phyloP scores from a whole-genome alignment of 2,797 vertebrate species.

The Myotis findleyi region DNA sequence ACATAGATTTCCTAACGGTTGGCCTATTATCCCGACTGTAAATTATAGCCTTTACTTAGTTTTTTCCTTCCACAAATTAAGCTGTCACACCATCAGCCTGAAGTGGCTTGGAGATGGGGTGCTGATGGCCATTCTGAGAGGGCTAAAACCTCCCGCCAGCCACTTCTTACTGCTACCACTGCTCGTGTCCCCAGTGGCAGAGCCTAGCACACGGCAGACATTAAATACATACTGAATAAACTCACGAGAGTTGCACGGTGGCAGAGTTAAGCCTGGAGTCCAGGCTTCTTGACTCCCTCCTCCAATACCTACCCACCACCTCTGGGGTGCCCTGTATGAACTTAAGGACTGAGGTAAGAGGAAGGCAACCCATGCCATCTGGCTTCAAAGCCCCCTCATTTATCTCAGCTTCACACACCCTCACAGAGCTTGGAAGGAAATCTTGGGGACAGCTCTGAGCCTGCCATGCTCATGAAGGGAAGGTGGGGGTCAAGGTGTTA shows the following conservation, averaged over 20 bases:
- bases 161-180: neutral
- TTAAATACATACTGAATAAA: constrained; percentile 47
- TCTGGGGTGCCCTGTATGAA: neutral
- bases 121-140: constrained; percentile 46
- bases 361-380: neutral
- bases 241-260: neutral
- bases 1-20: constrained; percentile 77
- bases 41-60: constrained; percentile 80
- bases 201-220: constrained; percentile 3
- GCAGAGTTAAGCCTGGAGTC: neutral
- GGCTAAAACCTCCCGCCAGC: constrained; percentile 21
- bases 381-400: neutral
- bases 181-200: neutral
- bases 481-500: neutral
- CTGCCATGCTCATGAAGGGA: neutral
- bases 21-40: constrained; percentile 81
- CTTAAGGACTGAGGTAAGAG: neutral
- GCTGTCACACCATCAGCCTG: constrained; percentile 73
- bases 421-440: neutral
- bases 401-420: neutral
- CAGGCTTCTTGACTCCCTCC: neutral
- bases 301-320: neutral
- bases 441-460: neutral
- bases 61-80: constrained; percentile 80
- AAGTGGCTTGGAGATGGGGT: constrained; percentile 56